Evolutionary conservation across 35 echinoderm and acorn worm species (phyloP), one percentile per base, ranked within the genome.

Genomic region (Lytechinus pictus): DNA sequence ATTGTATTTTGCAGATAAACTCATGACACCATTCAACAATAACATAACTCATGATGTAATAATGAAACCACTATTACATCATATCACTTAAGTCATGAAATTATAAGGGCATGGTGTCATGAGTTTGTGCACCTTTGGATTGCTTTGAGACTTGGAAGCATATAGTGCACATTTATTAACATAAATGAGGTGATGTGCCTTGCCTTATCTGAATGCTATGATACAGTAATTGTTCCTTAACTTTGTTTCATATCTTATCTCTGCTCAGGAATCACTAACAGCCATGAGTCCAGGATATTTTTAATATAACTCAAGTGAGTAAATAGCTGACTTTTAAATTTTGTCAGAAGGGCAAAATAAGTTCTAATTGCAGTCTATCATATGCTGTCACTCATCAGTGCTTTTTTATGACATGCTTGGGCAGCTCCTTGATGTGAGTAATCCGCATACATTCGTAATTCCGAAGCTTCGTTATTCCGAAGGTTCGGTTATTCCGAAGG

Each of bases 401-500:
- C 88, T 29, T 90, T 28, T 12, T 79, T 28, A 10, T 51, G 28
- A 33, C 14, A 44, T 90, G 88, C 88, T 33, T 54, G 28, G 88
- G 66, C 19, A 52, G 88, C 16, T 90, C 29, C 29, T 90, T 44
- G 29, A 90, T 90, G 88, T 54, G 88, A 90, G 88, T 33, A 89
- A 53, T n/a, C n/a, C n/a, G n/a, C n/a, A n/a, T n/a, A n/a, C n/a
- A n/a, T n/a, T n/a, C n/a, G n/a, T n/a, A n/a, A n/a, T n/a, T n/a
- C n/a, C n/a, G n/a, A n/a, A n/a, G n/a, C n/a, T n/a, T n/a, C n/a
- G n/a, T n/a, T n/a, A n/a, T n/a, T n/a, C n/a, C n/a, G n/a, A n/a
- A n/a, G n/a, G n/a, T n/a, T n/a, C n/a, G n/a, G n/a, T n/a, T n/a
- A n/a, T n/a, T n/a, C n/a, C n/a, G n/a, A n/a, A n/a, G n/a, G n/a